Evolutionary conservation across 1,140 invertebrate genomes (phyloP), one percentile per base, ranked within the genome.

Genomic region (Leptinotarsa defecta): DNA sequence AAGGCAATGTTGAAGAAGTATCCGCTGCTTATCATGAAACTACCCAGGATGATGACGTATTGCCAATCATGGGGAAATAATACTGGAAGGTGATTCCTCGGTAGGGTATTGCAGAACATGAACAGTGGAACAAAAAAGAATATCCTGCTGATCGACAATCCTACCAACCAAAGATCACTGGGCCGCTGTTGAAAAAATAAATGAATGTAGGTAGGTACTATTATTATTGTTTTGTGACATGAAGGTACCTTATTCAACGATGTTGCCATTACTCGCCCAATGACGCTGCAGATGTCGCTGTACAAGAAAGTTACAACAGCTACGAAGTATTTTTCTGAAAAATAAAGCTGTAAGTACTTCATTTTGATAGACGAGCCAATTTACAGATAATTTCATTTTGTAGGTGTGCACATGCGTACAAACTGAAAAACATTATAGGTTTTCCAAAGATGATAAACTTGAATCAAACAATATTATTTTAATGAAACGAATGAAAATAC

Each of bases 291-390:
- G 11, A 69, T 62, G 20, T 68, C 67, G 64, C 67, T 70, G 8
- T 69, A 75, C 27, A 75, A 22, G 61, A 70, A 75, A 17, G 74
- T 70, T n/a, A 75, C 52, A 15, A 75, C 74, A 62, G 74, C 67
- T 48, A 70, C 68, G 52, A 70, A 75, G 64, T 75, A 75, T 48
- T 62, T 75, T 19, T 75, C 74, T 75, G 74, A 13, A 75, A 75
- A 15, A 68, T 61, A 65, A 20, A 64, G 8, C 34, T 43, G 0
- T 43, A 34, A 34, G 27, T 34, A 34, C 8, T 34, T 34, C 34
- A 34, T 11, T 34, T 34, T 34, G 34, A 34, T 8, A 11, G 34
- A 43, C 34, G 8, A 43, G 34, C 2, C 34, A 11, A 43, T 43
- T 43, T 11, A 43, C 8, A 43, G 2, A 2, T 34, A 8, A 34